A percentile compares a stretch with the other conserved stretches of the same genome.
phyloP scores from a whole-genome alignment of 2,113 vertebrate genomes.

The Alaudala cheleensis region DNA sequence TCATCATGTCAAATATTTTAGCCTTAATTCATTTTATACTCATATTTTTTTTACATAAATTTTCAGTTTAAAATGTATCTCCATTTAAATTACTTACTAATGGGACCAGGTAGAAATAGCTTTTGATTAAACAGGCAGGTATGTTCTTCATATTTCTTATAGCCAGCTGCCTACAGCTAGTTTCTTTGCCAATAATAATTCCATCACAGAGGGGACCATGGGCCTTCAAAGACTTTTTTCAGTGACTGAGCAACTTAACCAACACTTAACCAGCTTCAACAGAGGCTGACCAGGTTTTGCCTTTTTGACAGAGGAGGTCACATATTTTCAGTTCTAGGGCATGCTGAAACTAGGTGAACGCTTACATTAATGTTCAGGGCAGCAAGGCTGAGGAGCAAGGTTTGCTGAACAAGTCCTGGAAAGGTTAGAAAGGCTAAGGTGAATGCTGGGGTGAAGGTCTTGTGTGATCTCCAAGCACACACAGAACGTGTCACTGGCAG shows the following conservation, averaged over 20 bases:
- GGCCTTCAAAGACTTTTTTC: not conserved
- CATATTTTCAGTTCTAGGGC: not conserved
- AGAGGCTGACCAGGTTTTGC: not conserved
- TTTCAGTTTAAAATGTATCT: not conserved
- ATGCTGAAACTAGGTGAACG: not conserved
- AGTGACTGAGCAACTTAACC: not conserved
- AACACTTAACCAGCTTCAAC: not conserved
- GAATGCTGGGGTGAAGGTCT: not conserved
- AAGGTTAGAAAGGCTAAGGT: not conserved
- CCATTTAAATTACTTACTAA: not conserved
- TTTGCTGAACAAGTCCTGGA: not conserved
- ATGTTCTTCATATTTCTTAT: not conserved
- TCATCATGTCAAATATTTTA: not conserved
- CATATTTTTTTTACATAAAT: not conserved
- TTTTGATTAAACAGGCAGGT: not conserved
- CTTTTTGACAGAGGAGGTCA: not conserved
- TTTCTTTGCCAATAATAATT: not conserved
- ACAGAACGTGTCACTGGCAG: fast-evolving
- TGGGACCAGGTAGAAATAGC: not conserved
- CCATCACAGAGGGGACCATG: not conserved
- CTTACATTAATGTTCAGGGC: not conserved
- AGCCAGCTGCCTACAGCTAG: not conserved
- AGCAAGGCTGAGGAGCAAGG: not conserved
- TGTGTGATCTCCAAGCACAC: not conserved
- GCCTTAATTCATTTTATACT: not conserved